phyloP scores from a whole-genome alignment of 2,113 vertebrate genomes.

The Hippopotamus amphibius region DNA sequence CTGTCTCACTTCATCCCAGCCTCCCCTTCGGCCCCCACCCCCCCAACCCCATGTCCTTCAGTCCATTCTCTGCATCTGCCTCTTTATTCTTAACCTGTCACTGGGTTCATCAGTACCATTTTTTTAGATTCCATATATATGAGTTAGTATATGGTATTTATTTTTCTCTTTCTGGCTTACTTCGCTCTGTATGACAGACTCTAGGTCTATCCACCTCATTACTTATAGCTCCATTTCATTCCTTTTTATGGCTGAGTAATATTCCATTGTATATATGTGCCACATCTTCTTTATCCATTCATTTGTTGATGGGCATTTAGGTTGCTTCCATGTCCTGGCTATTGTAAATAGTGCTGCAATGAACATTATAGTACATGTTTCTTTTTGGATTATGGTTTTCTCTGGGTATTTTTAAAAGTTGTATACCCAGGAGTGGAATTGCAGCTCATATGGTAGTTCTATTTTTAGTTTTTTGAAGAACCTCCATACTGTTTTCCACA shows the following conservation, averaged over 20 bases:
- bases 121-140: too few species aligned
- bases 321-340: background rate
- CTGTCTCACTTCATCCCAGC: too few species aligned
- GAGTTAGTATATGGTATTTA: too few species aligned
- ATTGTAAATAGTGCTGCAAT: background rate
- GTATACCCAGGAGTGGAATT: background rate
- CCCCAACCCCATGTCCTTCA: too few species aligned
- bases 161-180: too few species aligned
- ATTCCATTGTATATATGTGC: background rate
- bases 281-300: background rate
- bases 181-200: too few species aligned
- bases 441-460: background rate
- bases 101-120: too few species aligned
- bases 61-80: too few species aligned
- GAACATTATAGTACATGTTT: background rate
- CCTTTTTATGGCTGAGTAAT: background rate
- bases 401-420: background rate
- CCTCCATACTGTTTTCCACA: background rate
- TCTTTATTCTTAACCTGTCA: too few species aligned
- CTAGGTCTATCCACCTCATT: too few species aligned
- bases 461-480: background rate
- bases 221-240: too few species aligned
- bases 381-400: background rate
- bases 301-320: background rate
- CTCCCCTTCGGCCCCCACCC: too few species aligned